These are phyloP conservation scores for Polypedilum pembai DNA, from an alignment of 1,140 invertebrate genomes.

Conservation along the genomic window DNA sequence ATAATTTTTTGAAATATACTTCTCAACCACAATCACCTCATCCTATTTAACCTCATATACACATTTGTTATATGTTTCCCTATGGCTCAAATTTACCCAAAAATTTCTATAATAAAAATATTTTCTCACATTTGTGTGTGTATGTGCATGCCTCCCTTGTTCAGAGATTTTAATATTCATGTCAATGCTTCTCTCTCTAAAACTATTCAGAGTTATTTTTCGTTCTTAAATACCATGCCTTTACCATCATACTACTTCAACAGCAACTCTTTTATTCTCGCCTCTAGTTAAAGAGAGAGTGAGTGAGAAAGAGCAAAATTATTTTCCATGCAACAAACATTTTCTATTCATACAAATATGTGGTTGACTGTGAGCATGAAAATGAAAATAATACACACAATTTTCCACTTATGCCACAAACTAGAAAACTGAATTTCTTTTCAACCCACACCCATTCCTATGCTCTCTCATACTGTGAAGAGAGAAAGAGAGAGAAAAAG, in stretches of 20 bases:
- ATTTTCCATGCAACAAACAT: slow-evolving; percentile 12
- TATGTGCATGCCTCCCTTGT: background rate
- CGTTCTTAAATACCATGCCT: too few relatives aligned
- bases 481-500: too few relatives aligned
- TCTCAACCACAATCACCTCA: background rate
- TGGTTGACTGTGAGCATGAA: slow-evolving; percentile 10
- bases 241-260: background rate
- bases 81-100: too few relatives aligned
- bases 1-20: background rate
- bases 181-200: background rate
- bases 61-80: background rate
- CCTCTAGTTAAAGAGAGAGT: background rate
- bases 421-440: slow-evolving; percentile 23
- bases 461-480: too few relatives aligned
- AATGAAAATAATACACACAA: slow-evolving; percentile 21
- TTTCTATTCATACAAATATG: background rate
- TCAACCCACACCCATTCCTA: too few relatives aligned
- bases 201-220: background rate
- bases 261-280: background rate
- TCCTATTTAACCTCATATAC: background rate
- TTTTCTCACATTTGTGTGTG: background rate
- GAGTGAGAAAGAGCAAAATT: background rate
- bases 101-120: slow-evolving; percentile 20
- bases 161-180: slow-evolving; percentile 14
- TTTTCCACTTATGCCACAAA: slow-evolving; percentile 28